These are phyloP conservation scores for Phoxinus dragarum DNA, from an alignment of 2,797 vertebrate species.

Conservation along the genomic window DNA sequence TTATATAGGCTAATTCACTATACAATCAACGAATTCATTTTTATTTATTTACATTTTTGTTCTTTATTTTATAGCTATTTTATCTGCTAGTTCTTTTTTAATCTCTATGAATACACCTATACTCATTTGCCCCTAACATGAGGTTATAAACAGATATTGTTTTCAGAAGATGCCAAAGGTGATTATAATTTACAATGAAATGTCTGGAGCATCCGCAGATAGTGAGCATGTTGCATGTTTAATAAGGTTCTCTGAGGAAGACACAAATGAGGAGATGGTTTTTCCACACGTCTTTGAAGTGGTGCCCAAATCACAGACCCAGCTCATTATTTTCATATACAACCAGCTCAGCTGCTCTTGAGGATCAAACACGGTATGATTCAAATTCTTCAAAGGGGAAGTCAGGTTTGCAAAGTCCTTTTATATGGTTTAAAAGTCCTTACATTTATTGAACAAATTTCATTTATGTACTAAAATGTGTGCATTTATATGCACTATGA, in stretches of 20 bases:
- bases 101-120: background rate
- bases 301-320: constrained; percentile 49
- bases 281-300: constrained; percentile 52
- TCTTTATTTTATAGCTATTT: background rate
- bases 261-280: constrained; percentile 40
- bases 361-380: constrained; percentile 30
- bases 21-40: background rate
- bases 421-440: background rate
- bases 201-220: constrained; percentile 12
- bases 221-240: constrained; percentile 42
- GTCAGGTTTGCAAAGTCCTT: background rate
- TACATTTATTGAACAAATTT: background rate
- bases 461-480: constrained; percentile 2
- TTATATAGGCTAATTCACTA: background rate
- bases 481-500: background rate
- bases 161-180: constrained; percentile 19
- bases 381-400: constrained; percentile 44
- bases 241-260: constrained; percentile 47
- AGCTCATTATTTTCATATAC: constrained; percentile 55
- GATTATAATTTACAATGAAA: constrained; percentile 19
- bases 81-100: background rate
- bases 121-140: background rate
- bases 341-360: constrained; percentile 40
- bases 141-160: constrained; percentile 9
- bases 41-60: too few species aligned